Conservation (phyloP, 1,140 invertebrate genomes). For the Drosophila nigromelanica region DNA sequence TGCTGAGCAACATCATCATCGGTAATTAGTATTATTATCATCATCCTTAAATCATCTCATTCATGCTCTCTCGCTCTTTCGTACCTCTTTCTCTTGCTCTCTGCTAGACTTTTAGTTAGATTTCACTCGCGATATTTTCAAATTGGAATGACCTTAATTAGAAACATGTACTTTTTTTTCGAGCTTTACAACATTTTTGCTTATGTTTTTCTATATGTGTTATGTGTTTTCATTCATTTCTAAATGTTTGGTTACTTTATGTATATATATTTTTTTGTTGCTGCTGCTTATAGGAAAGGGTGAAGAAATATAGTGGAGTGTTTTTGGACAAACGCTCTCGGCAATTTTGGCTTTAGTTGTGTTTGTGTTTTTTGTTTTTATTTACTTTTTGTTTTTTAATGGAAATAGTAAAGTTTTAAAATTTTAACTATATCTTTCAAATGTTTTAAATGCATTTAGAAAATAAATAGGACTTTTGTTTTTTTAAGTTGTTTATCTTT, state of each 20-base stretch:
- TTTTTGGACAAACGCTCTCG: constrained; percentile 65
- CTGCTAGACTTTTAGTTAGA: constrained; percentile 58
- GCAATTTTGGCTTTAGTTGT: constrained; percentile 72
- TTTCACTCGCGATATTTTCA: constrained; percentile 80
- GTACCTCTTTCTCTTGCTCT: constrained; percentile 22
- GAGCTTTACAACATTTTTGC: constrained; percentile 62
- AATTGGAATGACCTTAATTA: constrained; percentile 82
- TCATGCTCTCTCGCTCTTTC: constrained; percentile 49
- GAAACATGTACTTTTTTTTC: constrained; percentile 79
- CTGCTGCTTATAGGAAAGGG: constrained; percentile 69
- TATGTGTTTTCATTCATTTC: constrained; percentile 24
- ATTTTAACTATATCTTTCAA: constrained; percentile 68
- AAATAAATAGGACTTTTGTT: constrained; percentile 77
- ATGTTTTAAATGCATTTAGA: constrained; percentile 82
- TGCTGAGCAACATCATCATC: constrained; percentile 10
- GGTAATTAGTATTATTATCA: constrained; percentile 12
- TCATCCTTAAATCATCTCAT: constrained; percentile 52
- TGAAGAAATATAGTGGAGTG: constrained; percentile 65
- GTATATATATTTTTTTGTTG: constrained; percentile 39
- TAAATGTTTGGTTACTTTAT: constrained; percentile 52
- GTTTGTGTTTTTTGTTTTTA: constrained; percentile 40
- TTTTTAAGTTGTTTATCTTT: constrained; percentile 42
- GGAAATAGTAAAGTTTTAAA: constrained; percentile 79
- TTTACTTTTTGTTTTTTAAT: constrained; percentile 41
- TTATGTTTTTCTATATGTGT: constrained; percentile 23